Conservation (phyloP, 2,797 vertebrate genomes). For the Crocidura indochinensis region DNA sequence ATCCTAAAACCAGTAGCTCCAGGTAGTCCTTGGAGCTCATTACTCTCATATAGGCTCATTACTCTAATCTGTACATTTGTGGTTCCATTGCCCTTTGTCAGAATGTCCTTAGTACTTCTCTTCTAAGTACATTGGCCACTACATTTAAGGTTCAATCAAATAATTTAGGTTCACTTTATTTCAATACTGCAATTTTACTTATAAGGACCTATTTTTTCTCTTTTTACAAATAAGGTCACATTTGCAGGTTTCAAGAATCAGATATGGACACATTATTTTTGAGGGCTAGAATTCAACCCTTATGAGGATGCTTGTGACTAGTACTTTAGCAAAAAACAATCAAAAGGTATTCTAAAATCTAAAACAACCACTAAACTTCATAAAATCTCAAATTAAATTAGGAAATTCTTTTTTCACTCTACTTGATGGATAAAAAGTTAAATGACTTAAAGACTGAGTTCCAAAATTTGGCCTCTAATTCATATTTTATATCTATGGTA, state of each 20-base stretch:
- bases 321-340: too few species aligned
- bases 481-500: not conserved
- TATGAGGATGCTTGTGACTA: too few species aligned
- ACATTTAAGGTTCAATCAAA: accelerated
- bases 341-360: not conserved
- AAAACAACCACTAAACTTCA: not conserved
- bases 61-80: not conserved
- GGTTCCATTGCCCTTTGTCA: not conserved
- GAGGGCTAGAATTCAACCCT: not conserved
- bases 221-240: not conserved
- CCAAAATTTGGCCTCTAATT: accelerated
- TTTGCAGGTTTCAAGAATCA: not conserved
- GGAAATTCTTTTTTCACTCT: not conserved
- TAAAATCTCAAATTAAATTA: not conserved
- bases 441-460: not conserved
- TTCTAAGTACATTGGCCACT: not conserved
- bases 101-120: not conserved
- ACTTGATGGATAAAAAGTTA: not conserved
- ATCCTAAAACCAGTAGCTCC: not conserved
- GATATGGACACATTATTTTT: accelerated
- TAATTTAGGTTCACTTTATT: not conserved
- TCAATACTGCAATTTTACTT: not conserved
- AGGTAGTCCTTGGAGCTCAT: accelerated
- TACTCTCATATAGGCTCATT: accelerated
- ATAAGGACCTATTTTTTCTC: not conserved